Percentiles rank a stretch among this genome's conserved stretches.
Conservation (phyloP, 1,140 invertebrate species). For the Onthophagus taurus region DNA sequence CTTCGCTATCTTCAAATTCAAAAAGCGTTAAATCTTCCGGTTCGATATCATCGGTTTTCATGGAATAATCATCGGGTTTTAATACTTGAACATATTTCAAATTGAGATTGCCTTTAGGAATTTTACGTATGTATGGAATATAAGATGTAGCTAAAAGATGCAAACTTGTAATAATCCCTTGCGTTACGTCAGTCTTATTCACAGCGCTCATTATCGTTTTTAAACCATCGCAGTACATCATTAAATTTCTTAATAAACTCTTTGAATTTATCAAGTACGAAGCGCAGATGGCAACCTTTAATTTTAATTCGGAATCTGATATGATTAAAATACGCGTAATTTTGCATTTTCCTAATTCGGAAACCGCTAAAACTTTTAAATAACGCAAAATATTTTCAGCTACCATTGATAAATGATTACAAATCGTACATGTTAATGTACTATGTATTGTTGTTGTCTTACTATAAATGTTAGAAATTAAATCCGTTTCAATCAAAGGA, state of each 20-base stretch:
- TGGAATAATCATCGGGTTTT: conserved; percentile 48
- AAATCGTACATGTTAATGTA: conserved; percentile 20
- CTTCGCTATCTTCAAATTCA: conserved; percentile 7
- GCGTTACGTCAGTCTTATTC: conserved; percentile 17
- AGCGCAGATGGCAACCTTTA: conserved; percentile 40
- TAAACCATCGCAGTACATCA: conserved; percentile 30
- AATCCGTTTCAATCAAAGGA: conserved; percentile 28
- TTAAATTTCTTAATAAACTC: conserved; percentile 22
- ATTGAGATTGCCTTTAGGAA: no score
- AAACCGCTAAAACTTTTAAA: conserved; percentile 41
- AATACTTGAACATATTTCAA: no score
- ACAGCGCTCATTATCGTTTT: conserved; percentile 25
- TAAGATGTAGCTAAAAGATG: conserved; percentile 46
- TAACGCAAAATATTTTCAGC: conserved; percentile 37
- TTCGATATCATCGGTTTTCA: no score
- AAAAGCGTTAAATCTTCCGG: no score
- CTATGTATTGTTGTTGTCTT: conserved; percentile 21
- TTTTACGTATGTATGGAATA: no score
- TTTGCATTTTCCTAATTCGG: conserved; percentile 44
- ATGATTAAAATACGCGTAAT: conserved; percentile 43
- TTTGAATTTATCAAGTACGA: conserved; percentile 46
- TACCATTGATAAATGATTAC: conserved; percentile 35
- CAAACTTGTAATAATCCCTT: conserved; percentile 22
- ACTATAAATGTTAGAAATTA: conserved; percentile 25
- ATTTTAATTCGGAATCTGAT: conserved; percentile 39